phyloP scores from a whole-genome alignment of 2,113 vertebrate species.

The Dipodomys merriami region DNA sequence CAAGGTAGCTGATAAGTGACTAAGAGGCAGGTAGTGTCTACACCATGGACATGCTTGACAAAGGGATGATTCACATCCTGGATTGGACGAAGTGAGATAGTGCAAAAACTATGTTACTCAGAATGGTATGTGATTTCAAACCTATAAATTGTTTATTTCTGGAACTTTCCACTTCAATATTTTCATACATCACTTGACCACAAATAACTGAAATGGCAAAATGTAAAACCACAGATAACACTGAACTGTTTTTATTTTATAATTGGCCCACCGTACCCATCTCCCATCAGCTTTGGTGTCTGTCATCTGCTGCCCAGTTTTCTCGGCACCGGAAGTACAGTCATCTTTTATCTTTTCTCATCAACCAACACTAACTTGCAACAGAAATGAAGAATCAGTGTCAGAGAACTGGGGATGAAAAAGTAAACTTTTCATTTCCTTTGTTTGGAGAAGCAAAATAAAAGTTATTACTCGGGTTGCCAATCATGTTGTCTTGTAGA shows the following conservation, averaged over 20 bases:
- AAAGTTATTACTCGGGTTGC: neutral
- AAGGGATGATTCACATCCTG: neutral
- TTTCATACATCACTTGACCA: neutral
- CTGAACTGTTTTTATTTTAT: neutral
- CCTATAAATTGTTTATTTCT: neutral
- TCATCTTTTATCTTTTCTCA: neutral
- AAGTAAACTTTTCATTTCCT: conserved; percentile 22
- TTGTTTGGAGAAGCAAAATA: conserved; percentile 43
- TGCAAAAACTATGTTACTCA: neutral
- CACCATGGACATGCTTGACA: neutral
- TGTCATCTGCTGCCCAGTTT: neutral
- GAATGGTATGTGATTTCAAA: neutral
- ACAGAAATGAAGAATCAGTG: conserved; percentile 16
- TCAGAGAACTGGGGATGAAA: neutral
- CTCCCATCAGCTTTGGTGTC: neutral
- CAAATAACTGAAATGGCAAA: neutral
- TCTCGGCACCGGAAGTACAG: neutral
- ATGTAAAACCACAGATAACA: neutral
- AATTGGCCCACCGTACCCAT: neutral
- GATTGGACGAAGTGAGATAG: neutral
- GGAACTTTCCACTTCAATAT: neutral
- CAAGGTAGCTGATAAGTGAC: neutral
- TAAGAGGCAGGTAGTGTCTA: neutral
- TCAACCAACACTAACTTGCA: neutral
- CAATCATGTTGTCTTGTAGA: neutral